Evolutionary conservation across 2,113 vertebrate genomes (phyloP).

Genomic region (Sphyrna mokarran): DNA sequence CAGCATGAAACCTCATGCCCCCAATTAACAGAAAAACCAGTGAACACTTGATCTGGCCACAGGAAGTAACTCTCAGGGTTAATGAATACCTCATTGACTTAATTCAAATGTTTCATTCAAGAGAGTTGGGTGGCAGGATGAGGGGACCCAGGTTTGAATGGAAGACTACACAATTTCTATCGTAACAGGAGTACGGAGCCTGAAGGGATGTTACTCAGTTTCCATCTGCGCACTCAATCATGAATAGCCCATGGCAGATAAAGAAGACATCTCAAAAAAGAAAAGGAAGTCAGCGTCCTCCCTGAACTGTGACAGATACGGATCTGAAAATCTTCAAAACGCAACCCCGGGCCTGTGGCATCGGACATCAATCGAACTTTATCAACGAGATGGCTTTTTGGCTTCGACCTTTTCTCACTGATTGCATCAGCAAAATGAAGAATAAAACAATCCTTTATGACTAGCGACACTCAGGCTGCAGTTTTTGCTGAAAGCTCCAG

Average conservation of each 20-base stretch:
- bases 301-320: conserved; percentile 2
- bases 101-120: conserved; percentile 24
- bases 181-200: conserved; percentile 34
- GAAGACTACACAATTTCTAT: conserved; percentile 30
- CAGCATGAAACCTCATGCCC: neutral
- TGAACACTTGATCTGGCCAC: conserved; percentile 15
- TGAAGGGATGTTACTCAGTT: neutral
- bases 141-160: conserved; percentile 32
- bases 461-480: neutral
- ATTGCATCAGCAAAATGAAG: neutral
- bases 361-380: neutral
- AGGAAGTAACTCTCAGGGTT: conserved; percentile 28
- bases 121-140: neutral
- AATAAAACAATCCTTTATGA: conserved; percentile 2
- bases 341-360: neutral
- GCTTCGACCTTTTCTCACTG: neutral
- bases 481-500: neutral
- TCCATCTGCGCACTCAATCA: conserved; percentile 29
- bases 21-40: neutral
- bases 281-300: conserved; percentile 3
- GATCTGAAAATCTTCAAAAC: neutral
- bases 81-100: conserved; percentile 38
- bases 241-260: conserved; percentile 36
- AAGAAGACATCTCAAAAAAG: conserved; percentile 26
- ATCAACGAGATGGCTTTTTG: neutral